phyloP scores from a whole-genome alignment of 1,140 invertebrate species.

The Trichonephila inaurata region DNA sequence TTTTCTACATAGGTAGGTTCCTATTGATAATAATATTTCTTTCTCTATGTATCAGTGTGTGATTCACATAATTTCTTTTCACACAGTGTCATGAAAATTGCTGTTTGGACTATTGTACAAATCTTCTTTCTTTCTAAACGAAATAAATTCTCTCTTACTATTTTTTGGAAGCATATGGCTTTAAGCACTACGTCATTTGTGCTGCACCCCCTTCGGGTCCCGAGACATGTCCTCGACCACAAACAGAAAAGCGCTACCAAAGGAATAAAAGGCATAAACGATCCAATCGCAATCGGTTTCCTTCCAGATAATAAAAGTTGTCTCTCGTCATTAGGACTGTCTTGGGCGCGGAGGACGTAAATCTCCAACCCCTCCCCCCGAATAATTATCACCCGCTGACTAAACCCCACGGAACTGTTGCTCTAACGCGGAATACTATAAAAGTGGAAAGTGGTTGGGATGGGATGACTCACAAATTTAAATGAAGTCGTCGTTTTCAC shows the following conservation, averaged over 20 bases:
- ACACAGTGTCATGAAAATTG: too few species aligned
- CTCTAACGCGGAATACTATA: constrained; percentile 28
- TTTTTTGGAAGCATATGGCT: too few species aligned
- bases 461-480: constrained; percentile 60
- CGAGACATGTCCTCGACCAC: background rate
- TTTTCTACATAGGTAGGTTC: too few species aligned
- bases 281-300: constrained; percentile 66
- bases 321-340: constrained; percentile 58
- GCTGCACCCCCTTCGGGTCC: background rate
- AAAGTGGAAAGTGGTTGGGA: constrained; percentile 44
- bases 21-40: too few species aligned
- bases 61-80: too few species aligned
- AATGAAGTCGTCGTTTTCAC: constrained; percentile 56
- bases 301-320: constrained; percentile 66
- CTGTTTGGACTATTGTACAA: too few species aligned
- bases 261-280: constrained; percentile 57
- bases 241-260: constrained; percentile 50
- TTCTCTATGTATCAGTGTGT: too few species aligned
- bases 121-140: too few species aligned
- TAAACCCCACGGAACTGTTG: constrained; percentile 37
- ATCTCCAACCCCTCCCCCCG: constrained; percentile 1
- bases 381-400: constrained; percentile 60
- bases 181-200: background rate
- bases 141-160: too few species aligned
- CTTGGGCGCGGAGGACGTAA: constrained; percentile 40